Evolutionary conservation across 2,113 vertebrate genomes (phyloP).

Genomic region (Hippocampus barbouri): DNA sequence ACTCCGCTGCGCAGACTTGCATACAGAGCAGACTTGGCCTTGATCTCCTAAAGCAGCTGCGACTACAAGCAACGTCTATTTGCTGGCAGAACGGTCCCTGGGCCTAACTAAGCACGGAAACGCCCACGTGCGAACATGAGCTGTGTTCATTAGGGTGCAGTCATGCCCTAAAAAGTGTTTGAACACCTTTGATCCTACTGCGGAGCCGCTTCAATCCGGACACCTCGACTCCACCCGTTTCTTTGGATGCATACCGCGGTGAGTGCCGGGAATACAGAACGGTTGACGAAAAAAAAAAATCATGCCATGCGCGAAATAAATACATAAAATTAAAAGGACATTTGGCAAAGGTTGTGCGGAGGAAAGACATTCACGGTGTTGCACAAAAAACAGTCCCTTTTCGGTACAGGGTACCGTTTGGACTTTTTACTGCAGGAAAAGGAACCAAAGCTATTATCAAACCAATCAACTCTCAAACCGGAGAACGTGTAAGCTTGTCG

Average conservation of each 20-base stretch:
- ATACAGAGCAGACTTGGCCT: conserved; percentile 69
- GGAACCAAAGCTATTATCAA: too few relatives aligned
- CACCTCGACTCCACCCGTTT: conserved; percentile 28
- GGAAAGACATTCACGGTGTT: background rate
- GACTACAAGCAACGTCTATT: conserved; percentile 58
- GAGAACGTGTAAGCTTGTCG: background rate
- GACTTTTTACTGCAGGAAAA: too few relatives aligned
- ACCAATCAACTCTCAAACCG: background rate
- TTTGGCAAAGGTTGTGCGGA: conserved; percentile 25
- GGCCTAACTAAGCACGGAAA: conserved; percentile 6
- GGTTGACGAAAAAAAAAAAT: conserved; percentile 8
- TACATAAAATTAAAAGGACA: background rate
- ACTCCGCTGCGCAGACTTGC: conserved; percentile 46
- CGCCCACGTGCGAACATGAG: conserved; percentile 20
- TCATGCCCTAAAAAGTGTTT: conserved; percentile 12
- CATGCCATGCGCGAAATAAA: conserved; percentile 22
- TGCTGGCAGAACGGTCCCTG: background rate
- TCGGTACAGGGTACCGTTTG: too few relatives aligned
- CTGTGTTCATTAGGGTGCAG: conserved; percentile 22
- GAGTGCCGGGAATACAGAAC: conserved; percentile 29
- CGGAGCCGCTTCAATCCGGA: conserved; percentile 33
- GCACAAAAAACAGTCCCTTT: too few relatives aligned
- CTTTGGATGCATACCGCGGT: conserved; percentile 42
- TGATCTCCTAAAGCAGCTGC: conserved; percentile 70
- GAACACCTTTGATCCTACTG: conserved; percentile 42